Evolutionary conservation across 2,797 vertebrate genomes (phyloP), one percentile per base, ranked within the genome.

Genomic region (Stomatorhinus walkeri): DNA sequence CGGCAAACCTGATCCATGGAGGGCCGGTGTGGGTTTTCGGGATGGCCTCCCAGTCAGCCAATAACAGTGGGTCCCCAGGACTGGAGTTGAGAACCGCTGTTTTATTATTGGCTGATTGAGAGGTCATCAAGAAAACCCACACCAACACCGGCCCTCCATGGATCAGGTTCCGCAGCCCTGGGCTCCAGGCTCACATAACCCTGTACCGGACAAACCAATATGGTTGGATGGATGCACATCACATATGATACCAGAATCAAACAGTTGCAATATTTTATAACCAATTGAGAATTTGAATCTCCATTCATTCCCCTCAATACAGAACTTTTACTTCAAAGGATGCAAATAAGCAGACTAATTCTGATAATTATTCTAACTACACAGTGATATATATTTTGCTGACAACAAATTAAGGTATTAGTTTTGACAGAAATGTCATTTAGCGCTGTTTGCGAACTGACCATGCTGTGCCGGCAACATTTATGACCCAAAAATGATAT

Each of bases 401-500:
- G 40, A 8, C 19, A 48, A 83, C 36, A 83, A 83, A 48, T 84
- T 84, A 48, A 48, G 81, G n/a, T 48, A 84, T 48, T 84, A 46
- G 22, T 22, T 10, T 48, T 14, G 81, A 84, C 22, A 10, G 48
- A 84, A 48, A 84, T 10, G 40, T 19, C n/a, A 46, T 48, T 84
- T 84, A 84, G n/a, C 1, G 0, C 49, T 48, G 46, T 49, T 49
- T 84, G 81, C 46, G 24, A 49, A 49, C 40, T 49, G 40, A 84
- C 22, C 40, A 22, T 22, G 81, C 48, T 49, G n/a, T 49, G 46
- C 46, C 3, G 19, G n/a, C 46, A 84, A 48, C 81, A 48, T 84
- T 84, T 84, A 84, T 49, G 43, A 22, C 81, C 40, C 36, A 84
- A 84, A 84, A 84, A 84, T 84, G 40, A 84, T 43, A 84, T 49